Base-by-base conservation (phyloP, 2,113 vertebrate genomes). In the Nycticryphes semicollaris region DNA sequence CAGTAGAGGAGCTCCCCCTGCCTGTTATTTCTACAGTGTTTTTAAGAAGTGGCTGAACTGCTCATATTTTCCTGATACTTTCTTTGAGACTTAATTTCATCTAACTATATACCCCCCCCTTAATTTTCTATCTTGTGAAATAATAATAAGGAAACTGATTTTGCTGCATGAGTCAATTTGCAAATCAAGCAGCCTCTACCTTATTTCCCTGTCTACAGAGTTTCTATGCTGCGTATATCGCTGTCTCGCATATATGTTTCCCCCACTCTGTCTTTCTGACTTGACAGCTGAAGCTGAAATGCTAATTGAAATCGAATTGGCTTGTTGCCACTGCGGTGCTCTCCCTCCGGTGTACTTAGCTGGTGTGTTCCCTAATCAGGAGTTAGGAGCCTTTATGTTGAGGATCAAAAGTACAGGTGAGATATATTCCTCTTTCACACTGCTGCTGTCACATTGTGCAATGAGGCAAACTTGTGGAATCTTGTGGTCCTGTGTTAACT, bases 271-370 rank as follows among this genome's bases (percentile, higher is more conserved):
- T 90, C 95, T 96, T 93, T 82, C 86, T 85, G 88, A 93, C 62
- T 92, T 95, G 91, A 90, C 94, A 90, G 81, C 84, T 95, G 96
- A 92, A 92, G 84, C 82, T 92, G 94, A 97, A 96, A 96, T 85
- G 90, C 68, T 96, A 96, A 97, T 95, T 96, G 95, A 92, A 97
- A 97, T 87, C 10, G 56, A 96, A 95, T 94, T 5, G 18, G 74
- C 81, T 91, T 96, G 95, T 87, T 94, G 88, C 88, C 67, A 91
- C 70, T 47, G 69, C 43, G 70, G 87, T 87, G 69, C 76, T 93
- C 68, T 93, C 56, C 35, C 78, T 89, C 77, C 0, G 7, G 81
- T 94, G 37, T 68, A 35, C 80, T 96, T 95, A 96, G 72, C 85
- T 87, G 90, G 69, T 57, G 54, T 48, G 27, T 47, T 94, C 20